Evolutionary conservation across 2,797 vertebrate genomes (phyloP), one percentile per base, ranked within the genome.

Genomic region (Lacerta agilis): DNA sequence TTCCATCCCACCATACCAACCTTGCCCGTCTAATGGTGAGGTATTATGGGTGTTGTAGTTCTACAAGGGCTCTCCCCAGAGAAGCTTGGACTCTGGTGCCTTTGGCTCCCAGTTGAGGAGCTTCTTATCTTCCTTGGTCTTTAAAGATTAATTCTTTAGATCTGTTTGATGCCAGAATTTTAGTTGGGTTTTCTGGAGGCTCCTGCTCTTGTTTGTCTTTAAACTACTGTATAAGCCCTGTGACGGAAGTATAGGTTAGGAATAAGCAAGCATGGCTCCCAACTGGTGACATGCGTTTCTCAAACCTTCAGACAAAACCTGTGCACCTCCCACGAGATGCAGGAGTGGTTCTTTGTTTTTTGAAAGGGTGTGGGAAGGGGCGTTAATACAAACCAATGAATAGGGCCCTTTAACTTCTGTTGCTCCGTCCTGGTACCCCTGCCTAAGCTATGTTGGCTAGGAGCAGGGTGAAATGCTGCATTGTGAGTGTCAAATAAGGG

Each of bases 381-480:
- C 11, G 1, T 8, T 84, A 33, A 55, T 38, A 61, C 58, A 36
- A 58, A 9, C 49, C 18, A 36, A n/a, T 36, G n/a, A 18, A 72
- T 71, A 36, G 25, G 23, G 3, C 5, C 13, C 88, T 88, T 92
- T 85, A 83, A 2, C 92, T 82, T 49, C 67, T 90, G 87, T 90
- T 93, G 88, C 93, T 91, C 85, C 43, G 3, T 80, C 85, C 43
- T 25, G 5, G 3, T n/a, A 2, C 38, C 64, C 41, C 38, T n/a
- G 29, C n/a, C 45, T 11, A 49, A 45, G 66, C 38, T 17, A 25
- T 7, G 3, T 5, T 67, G 61, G 18, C 67, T 79, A 13, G 0
- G 83, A 88, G 81, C 71, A 7, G 91, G 89, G 45, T 89, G 85
- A 82, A 89, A 76, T 72, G 90, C 85, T 88, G 55, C 73, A 49